Percentiles rank a stretch among this genome's conserved stretches.
These are phyloP conservation scores for Melanotaenia maccullochi DNA, from an alignment of 2,797 vertebrate species.

Conservation along the genomic window DNA sequence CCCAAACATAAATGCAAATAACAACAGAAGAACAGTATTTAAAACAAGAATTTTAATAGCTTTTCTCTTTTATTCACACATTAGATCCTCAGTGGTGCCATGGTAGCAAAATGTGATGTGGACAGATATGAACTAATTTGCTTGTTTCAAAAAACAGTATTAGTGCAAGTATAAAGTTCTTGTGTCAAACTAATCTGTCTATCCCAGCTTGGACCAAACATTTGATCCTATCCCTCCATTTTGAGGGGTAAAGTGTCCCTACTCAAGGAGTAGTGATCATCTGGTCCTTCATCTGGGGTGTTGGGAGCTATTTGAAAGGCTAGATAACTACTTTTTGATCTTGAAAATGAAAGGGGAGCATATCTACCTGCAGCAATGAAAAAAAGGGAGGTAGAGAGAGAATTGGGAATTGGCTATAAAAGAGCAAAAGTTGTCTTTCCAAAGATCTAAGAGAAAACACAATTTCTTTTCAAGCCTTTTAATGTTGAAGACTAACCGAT, in stretches of 20 bases:
- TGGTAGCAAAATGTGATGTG: background rate
- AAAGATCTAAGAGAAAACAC: background rate
- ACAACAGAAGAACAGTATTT: background rate
- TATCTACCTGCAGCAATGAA: background rate
- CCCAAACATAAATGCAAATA: background rate
- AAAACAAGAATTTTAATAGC: background rate
- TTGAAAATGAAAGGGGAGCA: background rate
- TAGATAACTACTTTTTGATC: background rate
- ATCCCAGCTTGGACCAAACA: background rate
- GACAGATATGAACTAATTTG: constrained; percentile 31
- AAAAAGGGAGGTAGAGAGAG: background rate
- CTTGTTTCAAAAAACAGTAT: constrained; percentile 11
- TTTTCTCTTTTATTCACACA: background rate
- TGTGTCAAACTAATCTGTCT: background rate
- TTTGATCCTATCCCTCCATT: background rate
- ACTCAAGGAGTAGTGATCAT: background rate
- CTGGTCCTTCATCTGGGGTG: background rate
- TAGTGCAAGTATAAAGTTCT: too few species aligned
- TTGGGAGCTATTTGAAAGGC: background rate
- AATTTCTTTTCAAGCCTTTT: constrained; percentile 5
- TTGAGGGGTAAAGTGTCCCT: background rate
- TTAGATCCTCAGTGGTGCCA: background rate
- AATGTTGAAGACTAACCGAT: constrained; percentile 21
- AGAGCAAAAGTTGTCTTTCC: constrained; percentile 27
- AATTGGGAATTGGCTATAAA: background rate